phyloP scores from a whole-genome alignment of 1,140 invertebrate species.

The Theocolax elegans region DNA sequence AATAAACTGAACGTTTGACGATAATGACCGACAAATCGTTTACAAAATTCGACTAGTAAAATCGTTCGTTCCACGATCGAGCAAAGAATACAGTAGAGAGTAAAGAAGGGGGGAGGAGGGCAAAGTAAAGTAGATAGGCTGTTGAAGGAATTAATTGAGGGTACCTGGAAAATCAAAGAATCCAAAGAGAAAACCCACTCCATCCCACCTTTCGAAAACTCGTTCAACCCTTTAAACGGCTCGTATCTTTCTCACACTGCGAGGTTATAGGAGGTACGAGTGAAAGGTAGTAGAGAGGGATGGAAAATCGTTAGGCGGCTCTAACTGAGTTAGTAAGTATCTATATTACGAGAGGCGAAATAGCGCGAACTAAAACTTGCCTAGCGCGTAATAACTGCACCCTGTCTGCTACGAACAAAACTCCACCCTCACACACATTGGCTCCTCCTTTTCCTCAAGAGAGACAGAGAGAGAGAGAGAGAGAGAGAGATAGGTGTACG shows the following conservation, averaged over 20 bases:
- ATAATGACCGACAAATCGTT: too few relatives aligned
- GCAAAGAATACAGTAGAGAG: too few relatives aligned
- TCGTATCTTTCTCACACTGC: conserved; percentile 46
- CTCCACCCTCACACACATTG: conserved; percentile 37
- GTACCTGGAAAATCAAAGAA: neutral
- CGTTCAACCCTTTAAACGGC: conserved; percentile 43
- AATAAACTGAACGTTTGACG: too few relatives aligned
- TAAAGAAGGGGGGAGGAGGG: too few relatives aligned
- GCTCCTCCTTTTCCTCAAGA: conserved; percentile 24
- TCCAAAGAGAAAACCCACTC: neutral
- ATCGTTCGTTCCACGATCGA: too few relatives aligned
- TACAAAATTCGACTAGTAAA: too few relatives aligned
- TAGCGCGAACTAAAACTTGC: conserved; percentile 19
- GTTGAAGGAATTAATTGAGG: conserved; percentile 6
- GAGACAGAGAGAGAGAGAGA: too few relatives aligned
- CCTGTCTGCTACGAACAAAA: conserved; percentile 44
- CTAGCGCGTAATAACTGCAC: conserved; percentile 12
- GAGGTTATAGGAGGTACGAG: conserved; percentile 29
- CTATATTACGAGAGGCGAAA: conserved; percentile 48
- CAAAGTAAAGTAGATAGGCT: too few relatives aligned
- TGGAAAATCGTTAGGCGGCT: conserved; percentile 49
- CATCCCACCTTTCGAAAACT: neutral
- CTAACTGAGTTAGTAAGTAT: conserved; percentile 52
- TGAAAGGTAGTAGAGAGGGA: too few relatives aligned
- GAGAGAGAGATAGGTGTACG: too few relatives aligned